Base-by-base conservation (phyloP, 2,113 vertebrate genomes). In the Paradoxurus hermaphroditus region DNA sequence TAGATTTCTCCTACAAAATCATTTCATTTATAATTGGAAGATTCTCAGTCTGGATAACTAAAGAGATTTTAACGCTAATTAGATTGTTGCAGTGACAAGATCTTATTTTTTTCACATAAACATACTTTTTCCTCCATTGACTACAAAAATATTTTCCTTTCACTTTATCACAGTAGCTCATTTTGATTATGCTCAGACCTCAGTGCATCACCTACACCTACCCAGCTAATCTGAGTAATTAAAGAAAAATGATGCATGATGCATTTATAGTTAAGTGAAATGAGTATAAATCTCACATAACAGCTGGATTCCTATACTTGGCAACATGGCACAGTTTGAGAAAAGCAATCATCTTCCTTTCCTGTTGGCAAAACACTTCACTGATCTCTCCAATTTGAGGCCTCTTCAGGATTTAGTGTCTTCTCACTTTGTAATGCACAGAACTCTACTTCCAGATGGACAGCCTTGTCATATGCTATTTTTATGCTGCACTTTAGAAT, bases 101-200 rank as follows among this genome's bases (percentile, higher is more conserved):
- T 98, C 73, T 63, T 97, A 92, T 97, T 97, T 96, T 96, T 97
- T 68, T 91, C 31, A 63, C 78, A 88, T 91, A 93, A 97, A 97
- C 92, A 98, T 91, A 10, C 86, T 97, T 97, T 16, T 95, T 86
- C 51, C 67, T 63, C 31, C 94, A 70, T 10, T 96, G 82, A 94
- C 94, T 97, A 91, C 59, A 94, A 98, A 98, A 98, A 96, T 59
- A 97, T 82, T 98, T 98, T 96, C 7, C 14, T 49, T 97, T 94
- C 63, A 89, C 92, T 97, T 96, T 97, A 97, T 97, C 81, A 51
- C 81, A 85, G 94, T 86, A 96, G 0, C 97, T 0, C 0, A 13
- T 83, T 97, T 92, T 85, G 51, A 94, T 98, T 94, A 95, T 5
- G 0, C 88, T 97, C 77, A 96, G 92, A 94, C 29, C 90, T 97